Evolutionary conservation across 2,113 vertebrate species (phyloP).

Genomic region (Chiloscyllium plagiosum): DNA sequence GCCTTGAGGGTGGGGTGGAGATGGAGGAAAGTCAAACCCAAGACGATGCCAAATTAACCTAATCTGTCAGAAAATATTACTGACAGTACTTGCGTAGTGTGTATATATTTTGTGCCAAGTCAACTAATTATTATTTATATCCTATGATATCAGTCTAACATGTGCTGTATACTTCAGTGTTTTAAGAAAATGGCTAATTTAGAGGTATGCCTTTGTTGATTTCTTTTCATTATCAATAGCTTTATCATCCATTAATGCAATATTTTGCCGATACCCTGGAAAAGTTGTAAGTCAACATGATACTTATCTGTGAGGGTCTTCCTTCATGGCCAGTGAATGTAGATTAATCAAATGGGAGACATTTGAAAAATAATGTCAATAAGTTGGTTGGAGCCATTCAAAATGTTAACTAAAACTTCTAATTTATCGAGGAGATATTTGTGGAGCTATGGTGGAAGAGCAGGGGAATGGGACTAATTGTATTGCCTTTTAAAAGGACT

Average conservation of each 20-base stretch:
- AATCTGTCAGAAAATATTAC: background rate
- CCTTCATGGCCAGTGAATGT: background rate
- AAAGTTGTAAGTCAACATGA: background rate
- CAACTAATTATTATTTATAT: constrained; percentile 1
- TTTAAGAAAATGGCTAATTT: background rate
- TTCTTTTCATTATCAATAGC: constrained; percentile 26
- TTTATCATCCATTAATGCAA: background rate
- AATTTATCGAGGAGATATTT: background rate
- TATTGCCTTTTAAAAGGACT: background rate
- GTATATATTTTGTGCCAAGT: background rate
- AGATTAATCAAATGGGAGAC: background rate
- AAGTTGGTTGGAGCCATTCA: background rate
- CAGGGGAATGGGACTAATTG: background rate
- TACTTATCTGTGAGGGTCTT: background rate
- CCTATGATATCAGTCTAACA: background rate
- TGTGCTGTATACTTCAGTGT: background rate
- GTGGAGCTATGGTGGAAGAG: no score
- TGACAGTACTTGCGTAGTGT: background rate
- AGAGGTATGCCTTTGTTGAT: background rate
- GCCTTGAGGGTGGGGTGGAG: background rate
- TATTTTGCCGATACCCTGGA: background rate
- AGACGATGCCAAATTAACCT: background rate
- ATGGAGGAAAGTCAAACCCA: background rate
- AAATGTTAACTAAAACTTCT: constrained; percentile 7
- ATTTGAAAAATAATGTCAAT: background rate